Evolutionary conservation across 2,888 invertebrate species (phyloP), one percentile per base, ranked within the genome.

Genomic region (Thecophora atra): DNA sequence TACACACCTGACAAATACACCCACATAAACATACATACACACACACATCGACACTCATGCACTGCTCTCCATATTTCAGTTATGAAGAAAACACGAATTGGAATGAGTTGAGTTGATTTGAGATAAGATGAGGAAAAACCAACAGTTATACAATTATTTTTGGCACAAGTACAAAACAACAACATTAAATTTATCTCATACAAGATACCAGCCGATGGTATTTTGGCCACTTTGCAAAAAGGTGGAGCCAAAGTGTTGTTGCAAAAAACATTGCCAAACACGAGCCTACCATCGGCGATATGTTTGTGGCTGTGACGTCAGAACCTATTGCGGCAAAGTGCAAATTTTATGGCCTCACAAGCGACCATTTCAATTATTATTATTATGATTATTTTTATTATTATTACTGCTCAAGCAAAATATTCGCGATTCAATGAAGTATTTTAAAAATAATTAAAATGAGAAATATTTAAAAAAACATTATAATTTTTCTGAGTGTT

Each of bases 101-200:
- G 17, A 58, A 58, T 24, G 78, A 77, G 13, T n/a, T 19, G n/a
- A 54, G 79, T 77, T 77, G 78, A 75, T 76, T 52, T 69, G 75
- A 79, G 80, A 81, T 79, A 81, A 81, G 80, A 80, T 81, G 81
- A 64, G 4, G 28, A 54, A 70, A 64, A 56, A 42, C 58, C 58
- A 66, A 56, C 52, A 51, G 60, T 66, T 66, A 65, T 66, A 72
- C 81, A 83, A 82, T 82, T 79, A 81, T 80, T 82, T 77, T 82
- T 82, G 83, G 83, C 82, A 82, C 79, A 81, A 82, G 81, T 81
- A 81, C 83, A 82, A 79, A 78, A 79, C 76, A 44, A 71, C 68
- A 64, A n/a, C 65, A 37, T 51, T 68, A 73, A 67, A 67, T 58
- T 58, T 28, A 58, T 58, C 58, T n/a, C 17, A 42, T 21, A 63